Base-by-base conservation (phyloP, 2,888 invertebrate species). In the Dryadula phaetusa region DNA sequence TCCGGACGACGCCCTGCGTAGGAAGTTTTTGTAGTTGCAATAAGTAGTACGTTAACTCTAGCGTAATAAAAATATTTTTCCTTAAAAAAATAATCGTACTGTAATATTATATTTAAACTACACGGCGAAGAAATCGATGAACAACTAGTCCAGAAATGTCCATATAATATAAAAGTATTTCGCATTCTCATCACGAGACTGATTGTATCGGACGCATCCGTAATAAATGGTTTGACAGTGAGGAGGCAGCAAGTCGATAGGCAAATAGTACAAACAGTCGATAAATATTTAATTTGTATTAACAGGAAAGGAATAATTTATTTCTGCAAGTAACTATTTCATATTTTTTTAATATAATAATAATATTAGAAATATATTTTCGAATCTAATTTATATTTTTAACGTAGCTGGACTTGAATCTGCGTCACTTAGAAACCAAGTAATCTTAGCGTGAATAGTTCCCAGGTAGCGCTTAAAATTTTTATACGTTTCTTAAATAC, bases 141-240 rank as follows among this genome's bases (percentile, higher is more conserved):
- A 47, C 49, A 40, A 32, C 47, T 20, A 32, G n/a, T 73, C 69
- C 62, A 76, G 75, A 76, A 76, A 76, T 78, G 77, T 75, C 75
- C 69, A 75, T 73, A 78, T 61, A 42, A 40, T 22, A 64, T 72
- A 72, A 73, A 70, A 73, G 70, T 73, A 77, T 75, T 85, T 84
- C 75, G 72, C 75, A 86, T 83, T 85, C 83, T 64, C 62, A 73
- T 72, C 73, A 77, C 76, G 79, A 74, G 70, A 53, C 47, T 72
- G 72, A 69, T 69, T 64, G 72, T 70, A 71, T 72, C 74, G 77
- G 71, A 63, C 69, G 83, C 81, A 83, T 85, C 68, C 73, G 70
- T 80, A 84, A 82, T 81, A 76, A 77, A 72, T 64, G 76, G 73
- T 77, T 75, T 54, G 52, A 52, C 62, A 76, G 72, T 76, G 75